Conservation (phyloP, 2,888 invertebrate species). For the Corythucha ciliata region DNA sequence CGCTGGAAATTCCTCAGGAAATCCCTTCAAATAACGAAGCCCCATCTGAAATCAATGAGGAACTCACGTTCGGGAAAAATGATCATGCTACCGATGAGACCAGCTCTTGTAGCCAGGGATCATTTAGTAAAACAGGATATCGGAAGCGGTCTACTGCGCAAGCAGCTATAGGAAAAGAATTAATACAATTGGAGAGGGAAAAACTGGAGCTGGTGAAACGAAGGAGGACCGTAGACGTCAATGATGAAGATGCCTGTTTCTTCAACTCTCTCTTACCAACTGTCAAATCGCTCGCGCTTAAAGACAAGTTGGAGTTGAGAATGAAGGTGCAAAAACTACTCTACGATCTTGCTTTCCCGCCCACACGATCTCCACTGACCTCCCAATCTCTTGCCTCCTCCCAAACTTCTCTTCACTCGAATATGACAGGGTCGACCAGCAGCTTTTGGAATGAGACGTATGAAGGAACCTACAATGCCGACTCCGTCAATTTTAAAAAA, state of each 20-base stretch:
- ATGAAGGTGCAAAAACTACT: slow-evolving; percentile 16
- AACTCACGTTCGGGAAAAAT: background rate
- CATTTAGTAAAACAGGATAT: background rate
- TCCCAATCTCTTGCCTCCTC: no score
- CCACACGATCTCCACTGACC: no score
- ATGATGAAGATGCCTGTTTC: slow-evolving; percentile 13
- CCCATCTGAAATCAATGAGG: background rate
- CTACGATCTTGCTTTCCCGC: slow-evolving; percentile 12
- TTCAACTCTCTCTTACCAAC: slow-evolving; percentile 16
- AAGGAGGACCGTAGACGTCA: background rate
- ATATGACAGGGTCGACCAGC: no score
- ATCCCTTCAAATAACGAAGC: background rate
- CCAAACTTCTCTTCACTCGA: no score
- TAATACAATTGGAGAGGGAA: background rate
- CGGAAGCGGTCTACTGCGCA: background rate
- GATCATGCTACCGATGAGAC: background rate
- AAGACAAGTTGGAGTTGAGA: slow-evolving; percentile 15
- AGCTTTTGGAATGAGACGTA: no score
- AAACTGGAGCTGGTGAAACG: background rate
- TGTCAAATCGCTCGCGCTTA: slow-evolving; percentile 8
- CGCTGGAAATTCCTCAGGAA: background rate
- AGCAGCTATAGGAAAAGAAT: background rate
- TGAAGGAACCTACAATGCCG: no score
- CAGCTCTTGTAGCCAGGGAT: background rate
- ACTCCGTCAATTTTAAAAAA: no score